Conservation (phyloP, 2,113 vertebrate species). For the Phoxinus phoxinus region DNA sequence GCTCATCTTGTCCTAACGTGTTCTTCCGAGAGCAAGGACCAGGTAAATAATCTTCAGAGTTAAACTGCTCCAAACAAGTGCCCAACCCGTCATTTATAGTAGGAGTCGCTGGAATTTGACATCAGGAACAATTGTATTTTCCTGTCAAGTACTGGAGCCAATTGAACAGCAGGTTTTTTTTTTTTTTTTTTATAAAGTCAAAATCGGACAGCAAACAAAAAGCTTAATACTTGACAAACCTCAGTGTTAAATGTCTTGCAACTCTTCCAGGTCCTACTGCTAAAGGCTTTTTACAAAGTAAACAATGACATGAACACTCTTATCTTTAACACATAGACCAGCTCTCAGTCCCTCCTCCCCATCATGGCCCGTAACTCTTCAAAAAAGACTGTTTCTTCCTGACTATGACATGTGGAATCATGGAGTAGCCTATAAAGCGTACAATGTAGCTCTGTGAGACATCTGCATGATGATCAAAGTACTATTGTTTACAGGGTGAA, state of each 20-base stretch:
- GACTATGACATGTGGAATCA: constrained; percentile 48
- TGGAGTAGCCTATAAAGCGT: constrained; percentile 55
- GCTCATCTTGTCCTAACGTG: constrained; percentile 72
- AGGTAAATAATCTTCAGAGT: constrained; percentile 21
- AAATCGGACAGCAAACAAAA: constrained; percentile 45
- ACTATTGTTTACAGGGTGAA: constrained; percentile 68
- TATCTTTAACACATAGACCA: constrained; percentile 29
- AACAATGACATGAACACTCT: constrained; percentile 28
- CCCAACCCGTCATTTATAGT: constrained; percentile 71
- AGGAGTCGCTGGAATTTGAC: constrained; percentile 62
- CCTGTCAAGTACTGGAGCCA: constrained; percentile 72
- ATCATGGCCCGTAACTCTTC: constrained; percentile 46
- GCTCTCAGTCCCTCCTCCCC: constrained; percentile 45
- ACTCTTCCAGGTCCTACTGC: constrained; percentile 78
- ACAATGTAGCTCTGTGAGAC: constrained; percentile 77
- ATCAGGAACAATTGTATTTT: constrained; percentile 70
- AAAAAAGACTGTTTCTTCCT: constrained; percentile 45
- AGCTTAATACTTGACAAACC: constrained; percentile 66
- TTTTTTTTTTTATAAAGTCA: constrained; percentile 55
- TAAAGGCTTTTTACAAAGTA: constrained; percentile 48
- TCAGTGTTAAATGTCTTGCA: constrained; percentile 14
- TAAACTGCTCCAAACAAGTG: constrained; percentile 42
- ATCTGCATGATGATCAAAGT: constrained; percentile 73
- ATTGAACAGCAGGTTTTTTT: constrained; percentile 62
- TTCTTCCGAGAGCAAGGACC: background rate